Conservation (phyloP, 2,797 vertebrate species). For the Poecilia gillii region DNA sequence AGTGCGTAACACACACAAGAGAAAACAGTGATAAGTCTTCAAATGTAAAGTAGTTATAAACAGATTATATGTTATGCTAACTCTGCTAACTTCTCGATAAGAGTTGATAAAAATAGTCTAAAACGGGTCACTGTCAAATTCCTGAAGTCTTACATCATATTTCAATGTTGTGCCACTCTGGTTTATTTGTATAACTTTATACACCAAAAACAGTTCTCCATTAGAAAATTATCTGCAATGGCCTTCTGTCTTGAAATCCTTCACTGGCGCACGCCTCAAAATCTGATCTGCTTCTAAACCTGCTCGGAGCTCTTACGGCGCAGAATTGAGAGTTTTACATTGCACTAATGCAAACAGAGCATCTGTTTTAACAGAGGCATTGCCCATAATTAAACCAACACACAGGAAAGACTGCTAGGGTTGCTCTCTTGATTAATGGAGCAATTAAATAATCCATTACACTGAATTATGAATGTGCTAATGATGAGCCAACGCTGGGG, state of each 20-base stretch:
- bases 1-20: background rate
- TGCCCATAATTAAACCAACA: slow-evolving; percentile 74
- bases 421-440: slow-evolving; percentile 76
- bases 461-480: slow-evolving; percentile 79
- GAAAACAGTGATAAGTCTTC: background rate
- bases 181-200: background rate
- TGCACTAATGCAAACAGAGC: slow-evolving; percentile 63
- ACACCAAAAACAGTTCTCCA: background rate
- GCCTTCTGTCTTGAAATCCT: slow-evolving; percentile 39
- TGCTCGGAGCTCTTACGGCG: slow-evolving; percentile 25
- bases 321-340: slow-evolving; percentile 40
- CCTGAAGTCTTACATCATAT: background rate
- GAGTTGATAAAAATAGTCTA: background rate
- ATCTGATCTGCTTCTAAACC: slow-evolving; percentile 32
- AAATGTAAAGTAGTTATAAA: background rate
- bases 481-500: slow-evolving; percentile 77
- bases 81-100: background rate
- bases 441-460: slow-evolving; percentile 80
- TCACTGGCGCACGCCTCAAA: slow-evolving; percentile 34
- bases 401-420: slow-evolving; percentile 67
- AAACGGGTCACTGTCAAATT: background rate
- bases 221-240: background rate
- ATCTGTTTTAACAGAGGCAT: slow-evolving; percentile 71
- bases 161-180: background rate
- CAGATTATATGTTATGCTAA: background rate